Conservation (phyloP, 2,888 invertebrate genomes). For the Agonopterix heracliana region DNA sequence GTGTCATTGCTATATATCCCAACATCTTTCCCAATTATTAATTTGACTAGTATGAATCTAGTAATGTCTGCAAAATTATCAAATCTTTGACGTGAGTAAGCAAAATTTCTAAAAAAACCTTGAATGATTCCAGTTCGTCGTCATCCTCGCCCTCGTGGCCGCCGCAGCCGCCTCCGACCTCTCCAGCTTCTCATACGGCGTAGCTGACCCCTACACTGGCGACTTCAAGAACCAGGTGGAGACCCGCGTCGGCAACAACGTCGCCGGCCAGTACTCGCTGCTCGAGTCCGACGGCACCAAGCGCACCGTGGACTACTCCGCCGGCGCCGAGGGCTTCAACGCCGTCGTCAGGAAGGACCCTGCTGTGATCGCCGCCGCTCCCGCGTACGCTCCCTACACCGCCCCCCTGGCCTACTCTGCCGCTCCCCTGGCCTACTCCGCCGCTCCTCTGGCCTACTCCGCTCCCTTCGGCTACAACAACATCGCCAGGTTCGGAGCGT, state of each 20-base stretch:
- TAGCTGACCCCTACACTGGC: conserved; percentile 68
- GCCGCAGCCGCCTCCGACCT: conserved; percentile 35
- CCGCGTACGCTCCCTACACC: conserved; percentile 15
- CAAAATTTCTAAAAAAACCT: too few relatives aligned
- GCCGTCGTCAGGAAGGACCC: conserved; percentile 70
- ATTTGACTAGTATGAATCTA: too few relatives aligned
- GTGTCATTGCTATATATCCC: too few relatives aligned
- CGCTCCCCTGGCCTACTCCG: conserved; percentile 14
- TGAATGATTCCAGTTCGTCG: conserved; percentile 39
- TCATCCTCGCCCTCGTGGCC: conserved; percentile 39
- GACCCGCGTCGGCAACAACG: conserved; percentile 24
- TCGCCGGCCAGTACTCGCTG: conserved; percentile 57
- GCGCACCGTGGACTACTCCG: conserved; percentile 72
- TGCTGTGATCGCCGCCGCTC: conserved; percentile 30
- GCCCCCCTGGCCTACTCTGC: conserved; percentile 14
- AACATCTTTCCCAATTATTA: too few relatives aligned
- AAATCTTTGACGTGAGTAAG: too few relatives aligned
- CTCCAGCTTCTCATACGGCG: conserved; percentile 66
- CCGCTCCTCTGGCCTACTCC: conserved; percentile 12
- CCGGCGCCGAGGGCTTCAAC: conserved; percentile 71
- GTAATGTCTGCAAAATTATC: too few relatives aligned
- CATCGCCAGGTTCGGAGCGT: conserved; percentile 7
- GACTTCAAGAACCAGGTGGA: conserved; percentile 68
- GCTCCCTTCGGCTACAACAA: conserved; percentile 5
- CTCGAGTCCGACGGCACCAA: conserved; percentile 69